Conservation (phyloP, 2,113 vertebrate species). For the Spilogale gracilis region DNA sequence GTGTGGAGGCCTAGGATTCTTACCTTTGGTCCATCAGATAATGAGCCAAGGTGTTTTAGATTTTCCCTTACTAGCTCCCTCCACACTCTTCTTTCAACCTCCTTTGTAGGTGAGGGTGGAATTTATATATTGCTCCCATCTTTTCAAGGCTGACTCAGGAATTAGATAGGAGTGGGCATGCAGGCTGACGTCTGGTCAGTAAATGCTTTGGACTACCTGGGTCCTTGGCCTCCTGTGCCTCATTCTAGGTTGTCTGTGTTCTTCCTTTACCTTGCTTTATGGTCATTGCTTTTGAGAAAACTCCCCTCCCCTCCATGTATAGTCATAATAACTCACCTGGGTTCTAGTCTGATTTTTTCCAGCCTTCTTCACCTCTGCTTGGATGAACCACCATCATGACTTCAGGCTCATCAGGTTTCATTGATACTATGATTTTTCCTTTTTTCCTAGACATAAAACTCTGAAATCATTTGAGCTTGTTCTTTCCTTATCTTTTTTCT, state of each 20-base stretch:
- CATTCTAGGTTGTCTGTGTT: neutral
- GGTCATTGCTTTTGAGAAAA: neutral
- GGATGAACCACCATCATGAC: neutral
- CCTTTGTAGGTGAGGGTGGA: neutral
- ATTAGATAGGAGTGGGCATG: neutral
- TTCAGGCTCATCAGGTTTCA: neutral
- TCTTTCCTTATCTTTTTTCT: slow-evolving; percentile 15
- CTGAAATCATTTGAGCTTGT: neutral
- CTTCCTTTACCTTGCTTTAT: neutral
- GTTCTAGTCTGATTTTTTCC: neutral
- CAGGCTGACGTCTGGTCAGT: neutral
- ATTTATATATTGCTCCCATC: neutral
- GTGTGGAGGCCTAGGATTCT: neutral
- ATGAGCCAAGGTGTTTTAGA: neutral
- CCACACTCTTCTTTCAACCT: neutral
- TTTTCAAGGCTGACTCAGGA: neutral
- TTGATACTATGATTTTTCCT: neutral
- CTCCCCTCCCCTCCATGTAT: neutral
- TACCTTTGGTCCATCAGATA: neutral
- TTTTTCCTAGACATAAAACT: neutral
- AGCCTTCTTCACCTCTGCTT: neutral
- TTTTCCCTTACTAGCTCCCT: neutral
- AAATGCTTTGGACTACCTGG: neutral
- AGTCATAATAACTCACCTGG: neutral
- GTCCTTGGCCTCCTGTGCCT: neutral